Conservation (phyloP, 2,113 vertebrate genomes). For the Mustelus asterias region DNA sequence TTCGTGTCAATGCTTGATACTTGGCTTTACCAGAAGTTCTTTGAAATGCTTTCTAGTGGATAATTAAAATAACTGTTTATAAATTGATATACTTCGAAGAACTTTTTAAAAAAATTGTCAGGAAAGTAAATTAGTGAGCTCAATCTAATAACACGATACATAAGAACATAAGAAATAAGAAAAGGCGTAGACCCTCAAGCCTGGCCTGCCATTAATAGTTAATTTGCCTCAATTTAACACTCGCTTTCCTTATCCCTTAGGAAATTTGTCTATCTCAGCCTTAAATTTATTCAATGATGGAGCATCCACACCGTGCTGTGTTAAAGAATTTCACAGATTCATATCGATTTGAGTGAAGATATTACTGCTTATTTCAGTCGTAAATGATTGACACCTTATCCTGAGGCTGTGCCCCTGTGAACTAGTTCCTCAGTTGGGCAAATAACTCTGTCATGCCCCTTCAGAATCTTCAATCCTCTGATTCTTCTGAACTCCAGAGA, state of each 20-base stretch:
- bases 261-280: too few relatives aligned
- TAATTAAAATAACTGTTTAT: not conserved
- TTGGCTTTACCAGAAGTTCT: not conserved
- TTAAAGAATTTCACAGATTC: too few relatives aligned
- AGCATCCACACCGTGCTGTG: too few relatives aligned
- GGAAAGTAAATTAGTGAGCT: not conserved
- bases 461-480: too few relatives aligned
- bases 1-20: not conserved
- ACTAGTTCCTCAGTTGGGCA: too few relatives aligned
- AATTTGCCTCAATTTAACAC: not conserved
- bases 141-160: not conserved
- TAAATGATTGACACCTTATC: too few relatives aligned
- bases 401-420: too few relatives aligned
- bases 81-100: not conserved
- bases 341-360: too few relatives aligned
- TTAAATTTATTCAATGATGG: too few relatives aligned
- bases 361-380: too few relatives aligned
- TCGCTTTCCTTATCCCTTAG: not conserved
- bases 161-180: not conserved
- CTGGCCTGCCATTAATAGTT: not conserved
- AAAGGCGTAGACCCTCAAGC: not conserved
- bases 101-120: not conserved
- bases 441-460: too few relatives aligned
- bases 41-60: not conserved
- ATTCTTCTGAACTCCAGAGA: too few relatives aligned